These are phyloP conservation scores for Eristalis tenax DNA, from an alignment of 2,888 invertebrate species.

Conservation along the genomic window DNA sequence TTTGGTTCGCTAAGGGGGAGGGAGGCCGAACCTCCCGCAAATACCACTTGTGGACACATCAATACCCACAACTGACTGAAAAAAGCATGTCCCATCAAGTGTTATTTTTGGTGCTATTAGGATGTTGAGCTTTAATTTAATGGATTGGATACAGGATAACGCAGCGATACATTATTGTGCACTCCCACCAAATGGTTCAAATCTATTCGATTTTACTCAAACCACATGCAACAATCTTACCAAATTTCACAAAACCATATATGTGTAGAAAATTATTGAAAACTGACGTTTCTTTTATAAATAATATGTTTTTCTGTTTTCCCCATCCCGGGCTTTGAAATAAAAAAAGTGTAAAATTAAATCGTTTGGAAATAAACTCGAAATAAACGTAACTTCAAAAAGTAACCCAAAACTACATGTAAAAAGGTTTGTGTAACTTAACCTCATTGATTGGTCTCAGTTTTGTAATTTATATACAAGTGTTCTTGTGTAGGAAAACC, in stretches of 20 bases:
- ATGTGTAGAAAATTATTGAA: neutral
- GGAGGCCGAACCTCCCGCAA: too few relatives aligned
- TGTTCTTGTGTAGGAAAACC: neutral
- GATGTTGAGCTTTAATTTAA: too few relatives aligned
- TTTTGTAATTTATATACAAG: neutral
- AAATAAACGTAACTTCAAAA: conserved; percentile 22
- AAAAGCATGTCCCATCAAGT: too few relatives aligned
- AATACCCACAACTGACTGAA: too few relatives aligned
- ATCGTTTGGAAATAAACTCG: conserved; percentile 32
- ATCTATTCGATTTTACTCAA: too few relatives aligned
- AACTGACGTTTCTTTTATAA: neutral
- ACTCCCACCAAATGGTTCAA: too few relatives aligned
- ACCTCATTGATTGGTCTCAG: neutral
- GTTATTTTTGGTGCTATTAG: too few relatives aligned
- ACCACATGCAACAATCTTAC: conserved; percentile 8
- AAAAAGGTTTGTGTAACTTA: conserved; percentile 14
- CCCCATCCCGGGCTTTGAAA: too few relatives aligned
- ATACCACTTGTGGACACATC: too few relatives aligned
- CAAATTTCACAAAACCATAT: conserved; percentile 47
- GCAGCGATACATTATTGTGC: too few relatives aligned
- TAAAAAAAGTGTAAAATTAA: neutral
- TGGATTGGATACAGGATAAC: too few relatives aligned
- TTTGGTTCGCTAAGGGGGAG: too few relatives aligned
- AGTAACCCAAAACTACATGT: neutral
- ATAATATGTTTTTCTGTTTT: neutral